phyloP scores from a whole-genome alignment of 1,140 invertebrate genomes.

The Gyrodactylus bullatarudis region DNA sequence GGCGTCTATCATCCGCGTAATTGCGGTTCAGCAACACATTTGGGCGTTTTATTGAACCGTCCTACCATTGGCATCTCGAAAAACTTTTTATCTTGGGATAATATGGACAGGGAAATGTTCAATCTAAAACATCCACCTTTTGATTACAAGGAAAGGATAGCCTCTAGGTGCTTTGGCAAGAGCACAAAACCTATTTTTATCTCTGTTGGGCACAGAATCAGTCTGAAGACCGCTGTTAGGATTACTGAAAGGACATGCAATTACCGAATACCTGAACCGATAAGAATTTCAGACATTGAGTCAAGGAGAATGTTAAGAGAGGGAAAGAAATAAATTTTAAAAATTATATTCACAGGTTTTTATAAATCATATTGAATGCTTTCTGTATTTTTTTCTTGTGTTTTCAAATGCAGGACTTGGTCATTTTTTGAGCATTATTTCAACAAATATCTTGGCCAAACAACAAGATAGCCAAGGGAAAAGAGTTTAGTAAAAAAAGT shows the following conservation, averaged over 20 bases:
- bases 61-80: not conserved
- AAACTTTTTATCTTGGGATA: not conserved
- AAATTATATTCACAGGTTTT: not conserved
- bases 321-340: not conserved
- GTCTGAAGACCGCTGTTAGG: not conserved
- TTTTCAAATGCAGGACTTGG: too few species aligned
- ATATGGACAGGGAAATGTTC: not conserved
- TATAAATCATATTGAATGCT: not conserved
- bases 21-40: not conserved
- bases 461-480: too few species aligned
- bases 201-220: not conserved
- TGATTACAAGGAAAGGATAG: not conserved
- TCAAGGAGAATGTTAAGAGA: not conserved
- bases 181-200: not conserved
- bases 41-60: not conserved
- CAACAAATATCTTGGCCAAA: too few species aligned
- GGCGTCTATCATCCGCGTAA: not conserved
- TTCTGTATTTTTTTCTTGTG: too few species aligned
- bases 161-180: not conserved
- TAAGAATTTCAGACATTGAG: not conserved
- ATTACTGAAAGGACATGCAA: not conserved
- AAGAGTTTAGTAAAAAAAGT: too few species aligned
- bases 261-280: not conserved
- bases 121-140: not conserved
- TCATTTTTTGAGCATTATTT: too few species aligned